phyloP scores from a whole-genome alignment of 1,140 invertebrate genomes.

The Drosophila azteca region DNA sequence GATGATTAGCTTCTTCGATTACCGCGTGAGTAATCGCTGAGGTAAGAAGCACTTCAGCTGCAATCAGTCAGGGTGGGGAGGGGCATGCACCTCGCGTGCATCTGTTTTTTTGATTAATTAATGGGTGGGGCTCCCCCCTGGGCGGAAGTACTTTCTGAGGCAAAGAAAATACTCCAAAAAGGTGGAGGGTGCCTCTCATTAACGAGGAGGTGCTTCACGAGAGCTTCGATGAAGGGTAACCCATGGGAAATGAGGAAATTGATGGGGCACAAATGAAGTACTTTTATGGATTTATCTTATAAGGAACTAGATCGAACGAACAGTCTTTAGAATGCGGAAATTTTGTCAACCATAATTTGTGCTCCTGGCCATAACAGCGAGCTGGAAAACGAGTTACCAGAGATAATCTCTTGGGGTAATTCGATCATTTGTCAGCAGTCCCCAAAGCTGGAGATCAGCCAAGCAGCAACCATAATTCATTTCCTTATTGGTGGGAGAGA shows the following conservation, averaged over 20 bases:
- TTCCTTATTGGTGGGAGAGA: slow-evolving; percentile 26
- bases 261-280: not conserved
- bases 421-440: slow-evolving; percentile 28
- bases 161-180: slow-evolving; percentile 26
- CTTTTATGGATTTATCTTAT: slow-evolving; percentile 27
- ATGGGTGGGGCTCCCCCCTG: slow-evolving; percentile 15
- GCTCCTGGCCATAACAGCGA: no score
- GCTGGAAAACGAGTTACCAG: not conserved
- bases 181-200: not conserved
- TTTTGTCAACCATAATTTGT: no score
- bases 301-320: slow-evolving; percentile 1
- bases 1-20: slow-evolving; percentile 31
- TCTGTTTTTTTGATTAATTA: slow-evolving; percentile 64
- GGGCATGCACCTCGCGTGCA: slow-evolving; percentile 11
- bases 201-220: slow-evolving; percentile 1
- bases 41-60: slow-evolving; percentile 50
- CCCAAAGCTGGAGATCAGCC: slow-evolving; percentile 25
- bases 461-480: slow-evolving; percentile 31
- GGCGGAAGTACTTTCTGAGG: slow-evolving; percentile 56
- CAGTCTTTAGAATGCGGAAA: no score
- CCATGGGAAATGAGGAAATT: slow-evolving; percentile 38
- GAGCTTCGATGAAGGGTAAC: slow-evolving; percentile 8
- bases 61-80: slow-evolving; percentile 23
- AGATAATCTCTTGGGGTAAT: slow-evolving; percentile 30
- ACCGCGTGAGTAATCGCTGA: slow-evolving; percentile 54